Evolutionary conservation across 2,113 vertebrate genomes (phyloP).

Genomic region (Sinocyclocheilus anshuiensis): DNA sequence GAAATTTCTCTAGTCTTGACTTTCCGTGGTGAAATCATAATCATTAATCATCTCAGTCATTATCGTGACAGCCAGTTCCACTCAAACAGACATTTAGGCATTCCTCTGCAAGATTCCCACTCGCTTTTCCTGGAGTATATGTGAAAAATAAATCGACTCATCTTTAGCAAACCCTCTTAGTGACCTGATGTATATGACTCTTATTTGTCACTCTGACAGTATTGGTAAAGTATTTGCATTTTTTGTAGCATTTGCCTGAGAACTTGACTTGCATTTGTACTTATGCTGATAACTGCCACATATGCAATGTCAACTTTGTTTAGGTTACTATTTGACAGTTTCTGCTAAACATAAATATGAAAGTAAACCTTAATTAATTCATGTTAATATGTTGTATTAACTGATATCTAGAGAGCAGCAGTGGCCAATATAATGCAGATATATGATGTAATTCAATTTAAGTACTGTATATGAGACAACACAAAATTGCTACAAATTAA

Average conservation of each 20-base stretch:
- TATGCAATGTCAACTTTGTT: neutral
- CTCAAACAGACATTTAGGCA: slow-evolving; percentile 9
- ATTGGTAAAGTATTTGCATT: neutral
- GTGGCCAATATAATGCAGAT: neutral
- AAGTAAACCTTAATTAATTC: neutral
- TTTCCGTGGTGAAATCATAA: neutral
- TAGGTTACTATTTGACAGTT: neutral
- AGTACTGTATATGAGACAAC: neutral
- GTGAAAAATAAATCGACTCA: slow-evolving; percentile 35
- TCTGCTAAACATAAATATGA: neutral
- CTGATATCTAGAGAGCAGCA: neutral
- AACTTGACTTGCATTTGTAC: slow-evolving; percentile 1
- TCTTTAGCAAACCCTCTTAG: slow-evolving; percentile 21
- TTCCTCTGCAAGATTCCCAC: slow-evolving; percentile 22
- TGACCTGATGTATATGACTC: slow-evolving; percentile 18
- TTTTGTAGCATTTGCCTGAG: neutral
- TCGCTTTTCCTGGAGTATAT: slow-evolving; percentile 10
- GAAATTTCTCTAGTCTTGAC: neutral
- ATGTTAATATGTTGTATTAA: neutral
- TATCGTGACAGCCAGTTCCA: slow-evolving; percentile 22
- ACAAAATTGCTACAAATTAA: no score
- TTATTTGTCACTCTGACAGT: slow-evolving; percentile 35
- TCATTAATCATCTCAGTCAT: slow-evolving; percentile 35
- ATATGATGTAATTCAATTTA: neutral
- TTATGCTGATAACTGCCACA: neutral